phyloP scores from a whole-genome alignment of 2,797 vertebrate species.

The Typhlichthys subterraneus region DNA sequence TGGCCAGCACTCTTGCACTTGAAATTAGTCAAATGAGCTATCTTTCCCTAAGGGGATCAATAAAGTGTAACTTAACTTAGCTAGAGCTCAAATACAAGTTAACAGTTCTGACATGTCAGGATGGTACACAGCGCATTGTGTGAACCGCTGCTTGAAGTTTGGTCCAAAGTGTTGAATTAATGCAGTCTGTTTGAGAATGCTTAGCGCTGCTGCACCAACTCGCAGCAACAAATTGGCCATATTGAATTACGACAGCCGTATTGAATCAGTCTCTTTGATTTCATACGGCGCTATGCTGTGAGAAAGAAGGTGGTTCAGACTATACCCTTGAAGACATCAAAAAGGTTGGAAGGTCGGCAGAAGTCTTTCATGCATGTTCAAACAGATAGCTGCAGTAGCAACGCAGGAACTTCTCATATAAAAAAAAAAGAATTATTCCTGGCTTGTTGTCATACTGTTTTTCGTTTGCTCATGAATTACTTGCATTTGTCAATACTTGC shows the following conservation, averaged over 20 bases:
- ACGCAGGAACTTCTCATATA: constrained; percentile 26
- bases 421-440: constrained; percentile 39
- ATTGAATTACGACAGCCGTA: constrained; percentile 54
- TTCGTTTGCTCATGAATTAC: constrained; percentile 54
- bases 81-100: constrained; percentile 5
- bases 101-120: constrained; percentile 14
- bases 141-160: constrained; percentile 24
- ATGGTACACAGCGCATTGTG: neutral
- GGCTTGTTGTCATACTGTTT: constrained; percentile 46
- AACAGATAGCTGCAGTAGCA: constrained; percentile 56
- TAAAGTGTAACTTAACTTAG: neutral
- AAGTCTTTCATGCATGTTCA: constrained; percentile 69
- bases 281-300: constrained; percentile 45
- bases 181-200: constrained; percentile 36
- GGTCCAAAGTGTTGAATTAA: constrained; percentile 39
- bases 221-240: constrained; percentile 43
- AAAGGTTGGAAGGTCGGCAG: constrained; percentile 57
- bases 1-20: too few relatives aligned
- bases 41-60: too few relatives aligned
- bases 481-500: constrained; percentile 63
- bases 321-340: constrained; percentile 59
- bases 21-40: too few relatives aligned
- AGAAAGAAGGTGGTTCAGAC: constrained; percentile 56
- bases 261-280: constrained; percentile 65
- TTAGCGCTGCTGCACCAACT: constrained; percentile 31